These are phyloP conservation scores for Polyergus mexicanus DNA, from an alignment of 1,140 invertebrate species.

Conservation along the genomic window DNA sequence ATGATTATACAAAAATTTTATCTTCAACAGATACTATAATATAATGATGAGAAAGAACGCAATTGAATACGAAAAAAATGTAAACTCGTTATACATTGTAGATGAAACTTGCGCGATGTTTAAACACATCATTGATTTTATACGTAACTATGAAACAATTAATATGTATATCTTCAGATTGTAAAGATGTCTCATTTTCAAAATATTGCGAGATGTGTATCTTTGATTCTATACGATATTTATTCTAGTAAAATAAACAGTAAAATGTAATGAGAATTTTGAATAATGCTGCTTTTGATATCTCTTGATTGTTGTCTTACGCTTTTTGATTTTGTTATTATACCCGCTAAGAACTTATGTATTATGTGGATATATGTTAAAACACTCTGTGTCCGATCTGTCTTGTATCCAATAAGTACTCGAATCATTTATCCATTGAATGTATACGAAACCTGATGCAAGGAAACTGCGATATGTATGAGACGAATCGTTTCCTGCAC, in stretches of 20 bases:
- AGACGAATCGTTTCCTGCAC: slow-evolving; percentile 37
- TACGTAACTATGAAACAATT: slow-evolving; percentile 22
- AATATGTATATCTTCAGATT: neutral
- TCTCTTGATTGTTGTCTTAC: slow-evolving; percentile 30
- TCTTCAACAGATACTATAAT: slow-evolving; percentile 26
- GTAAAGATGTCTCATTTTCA: slow-evolving; percentile 17
- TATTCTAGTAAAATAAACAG: slow-evolving; percentile 1
- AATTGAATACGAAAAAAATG: neutral
- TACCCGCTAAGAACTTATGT: slow-evolving; percentile 17
- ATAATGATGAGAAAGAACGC: slow-evolving; percentile 2
- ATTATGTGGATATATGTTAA: slow-evolving; percentile 19
- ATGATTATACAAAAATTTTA: slow-evolving; percentile 41
- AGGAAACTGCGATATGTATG: slow-evolving; percentile 32
- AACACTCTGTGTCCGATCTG: slow-evolving; percentile 48
- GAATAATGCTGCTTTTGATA: neutral
- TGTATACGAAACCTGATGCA: slow-evolving; percentile 64
- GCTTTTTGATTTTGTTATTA: slow-evolving; percentile 2
- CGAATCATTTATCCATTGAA: slow-evolving; percentile 68
- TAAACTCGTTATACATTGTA: slow-evolving; percentile 10
- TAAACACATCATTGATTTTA: slow-evolving; percentile 43
- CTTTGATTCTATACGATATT: slow-evolving; percentile 28
- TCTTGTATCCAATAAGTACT: slow-evolving; percentile 60
- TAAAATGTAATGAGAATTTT: neutral
- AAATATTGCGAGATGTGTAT: neutral
- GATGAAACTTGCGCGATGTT: neutral